phyloP scores from a whole-genome alignment of 1,140 invertebrate species.

The Psilanteris sp. region DNA sequence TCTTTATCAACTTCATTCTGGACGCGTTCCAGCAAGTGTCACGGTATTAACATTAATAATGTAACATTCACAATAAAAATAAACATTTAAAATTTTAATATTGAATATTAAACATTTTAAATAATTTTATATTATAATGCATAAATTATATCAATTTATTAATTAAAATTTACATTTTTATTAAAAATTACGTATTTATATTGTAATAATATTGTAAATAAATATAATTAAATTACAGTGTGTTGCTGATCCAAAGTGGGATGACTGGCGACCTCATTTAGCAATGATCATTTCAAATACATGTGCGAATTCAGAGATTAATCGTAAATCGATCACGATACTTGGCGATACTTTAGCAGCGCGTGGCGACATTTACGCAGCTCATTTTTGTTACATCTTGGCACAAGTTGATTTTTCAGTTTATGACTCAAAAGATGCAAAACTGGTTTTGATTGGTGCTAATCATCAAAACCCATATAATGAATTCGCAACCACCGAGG shows the following conservation, averaged over 20 bases:
- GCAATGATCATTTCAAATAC: conserved; percentile 96
- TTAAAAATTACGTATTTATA: too few species aligned
- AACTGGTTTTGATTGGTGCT: conserved; percentile 90
- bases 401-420: conserved; percentile 88
- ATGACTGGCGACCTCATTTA: conserved; percentile 96
- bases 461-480: conserved; percentile 83
- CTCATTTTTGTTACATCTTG: conserved; percentile 96
- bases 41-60: conserved; percentile 85
- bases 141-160: too few species aligned
- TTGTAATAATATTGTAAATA: too few species aligned
- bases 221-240: conserved; percentile 82
- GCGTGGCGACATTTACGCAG: conserved; percentile 89
- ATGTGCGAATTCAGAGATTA: conserved; percentile 88
- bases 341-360: conserved; percentile 86
- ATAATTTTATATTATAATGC: too few species aligned
- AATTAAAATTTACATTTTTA: too few species aligned
- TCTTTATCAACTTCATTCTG: conserved; percentile 93
- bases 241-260: conserved; percentile 92
- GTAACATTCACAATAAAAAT: too few species aligned
- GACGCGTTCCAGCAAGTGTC: conserved; percentile 90
- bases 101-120: too few species aligned
- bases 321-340: conserved; percentile 90
- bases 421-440: conserved; percentile 83
- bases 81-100: too few species aligned
- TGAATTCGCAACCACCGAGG: conserved; percentile 89